Base-by-base conservation (phyloP, 2,888 invertebrate species). In the Phytoseiulus persimilis region DNA sequence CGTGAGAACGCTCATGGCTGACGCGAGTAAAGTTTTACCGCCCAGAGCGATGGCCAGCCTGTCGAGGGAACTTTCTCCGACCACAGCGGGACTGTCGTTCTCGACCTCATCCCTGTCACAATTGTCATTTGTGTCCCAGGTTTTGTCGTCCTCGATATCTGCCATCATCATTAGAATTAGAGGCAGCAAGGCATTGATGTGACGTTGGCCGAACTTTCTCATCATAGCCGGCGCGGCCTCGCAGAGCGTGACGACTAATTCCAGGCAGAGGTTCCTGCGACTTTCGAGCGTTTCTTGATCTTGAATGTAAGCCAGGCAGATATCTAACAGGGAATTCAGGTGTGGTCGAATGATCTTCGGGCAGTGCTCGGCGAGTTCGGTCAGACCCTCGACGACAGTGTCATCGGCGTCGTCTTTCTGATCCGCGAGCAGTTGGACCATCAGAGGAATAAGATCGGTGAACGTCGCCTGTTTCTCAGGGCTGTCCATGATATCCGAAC, bases 201-300 rank as follows among this genome's bases (percentile, higher is more conserved):
- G 97, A 92, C 96, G 96, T 46, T 95, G 95, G 28, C 96, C 96
- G 91, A 96, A 95, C 93, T 98, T 99, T 90, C 99, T 95, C 83
- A 99, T 96, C 96, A 98, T 98, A 2, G 98, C 97, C 0, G 99
- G 96, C 9, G 98, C 97, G 46, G 96, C 96, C 94, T 99, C 99
- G 87, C 98, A 95, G 91, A 98, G 93, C 0, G 95, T 95, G 9
- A 94, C 94, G 91, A 97, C 95, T 23, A 97, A 96, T 93, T 99
- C 99, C 83, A 99, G 94, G 0, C 96, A 95, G 90, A 98, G 94
- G 92, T 98, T 98, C 33, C 97, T 95, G 95, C 96, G 97, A 90
- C 95, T 91, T 90, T 94, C 94, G 45, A 92, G 92, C 89, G 93
- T 90, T 14, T 91, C 91, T 11, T 89, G 33, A 89, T 91, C 91